Evolutionary conservation across 2,797 vertebrate genomes (phyloP).

Genomic region (Hypotaenidia okinawae): DNA sequence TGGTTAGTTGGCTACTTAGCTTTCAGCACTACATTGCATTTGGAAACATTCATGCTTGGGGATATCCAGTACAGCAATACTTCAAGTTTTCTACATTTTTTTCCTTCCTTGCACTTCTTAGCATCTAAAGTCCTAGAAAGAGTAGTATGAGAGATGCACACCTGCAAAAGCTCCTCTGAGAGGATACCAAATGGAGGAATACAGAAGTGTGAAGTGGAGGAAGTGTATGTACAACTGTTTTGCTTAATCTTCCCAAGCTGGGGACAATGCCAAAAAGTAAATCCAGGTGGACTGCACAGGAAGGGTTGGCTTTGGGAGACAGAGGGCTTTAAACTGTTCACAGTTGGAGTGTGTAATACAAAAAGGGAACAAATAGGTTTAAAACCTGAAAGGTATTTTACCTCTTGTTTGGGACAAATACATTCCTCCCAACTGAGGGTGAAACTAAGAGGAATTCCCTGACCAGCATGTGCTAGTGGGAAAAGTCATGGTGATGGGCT

Average conservation of each 20-base stretch:
- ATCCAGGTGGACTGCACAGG: not conserved
- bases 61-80: not conserved
- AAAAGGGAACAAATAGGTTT: not conserved
- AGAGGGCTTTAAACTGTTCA: not conserved
- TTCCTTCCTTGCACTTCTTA: not conserved
- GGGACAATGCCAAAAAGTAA: not conserved
- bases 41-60: not conserved
- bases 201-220: not conserved
- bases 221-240: not conserved
- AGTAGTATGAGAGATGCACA: not conserved
- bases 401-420: not conserved
- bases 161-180: not conserved
- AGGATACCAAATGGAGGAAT: not conserved
- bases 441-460: not conserved
- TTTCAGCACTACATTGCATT: not conserved
- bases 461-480: fast-evolving
- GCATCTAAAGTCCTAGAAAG: not conserved
- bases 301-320: not conserved
- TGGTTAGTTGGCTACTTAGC: not conserved
- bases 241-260: not conserved
- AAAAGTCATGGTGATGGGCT: not conserved
- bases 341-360: not conserved
- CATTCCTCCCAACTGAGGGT: not conserved
- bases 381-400: not conserved
- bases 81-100: not conserved